These are phyloP conservation scores for Eubasilissa regina DNA, from an alignment of 1,140 invertebrate species.

Conservation along the genomic window DNA sequence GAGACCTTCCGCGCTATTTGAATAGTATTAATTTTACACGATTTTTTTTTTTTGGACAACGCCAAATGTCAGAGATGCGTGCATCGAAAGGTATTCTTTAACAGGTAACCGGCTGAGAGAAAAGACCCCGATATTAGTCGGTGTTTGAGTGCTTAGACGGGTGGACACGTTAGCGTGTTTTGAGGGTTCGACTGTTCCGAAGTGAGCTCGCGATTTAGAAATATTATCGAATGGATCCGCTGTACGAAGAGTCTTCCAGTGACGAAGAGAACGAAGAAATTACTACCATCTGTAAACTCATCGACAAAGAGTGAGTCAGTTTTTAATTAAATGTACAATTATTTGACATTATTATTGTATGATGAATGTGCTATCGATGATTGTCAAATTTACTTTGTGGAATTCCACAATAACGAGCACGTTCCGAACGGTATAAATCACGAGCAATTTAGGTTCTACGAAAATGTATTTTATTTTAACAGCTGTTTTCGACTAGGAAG, in stretches of 20 bases:
- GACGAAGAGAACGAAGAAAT: conserved; percentile 42
- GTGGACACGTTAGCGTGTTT: neutral
- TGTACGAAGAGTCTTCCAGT: conserved; percentile 27
- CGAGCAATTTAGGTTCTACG: no score
- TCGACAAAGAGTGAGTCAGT: conserved; percentile 30
- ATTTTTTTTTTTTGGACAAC: neutral
- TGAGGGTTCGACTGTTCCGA: neutral
- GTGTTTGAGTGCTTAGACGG: neutral
- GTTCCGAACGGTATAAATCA: no score
- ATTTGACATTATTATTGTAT: no score
- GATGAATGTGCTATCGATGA: no score
- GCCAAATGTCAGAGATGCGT: conserved; percentile 1
- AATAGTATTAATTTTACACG: neutral
- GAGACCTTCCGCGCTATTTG: neutral
- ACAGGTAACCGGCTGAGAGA: neutral
- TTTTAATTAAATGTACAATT: no score
- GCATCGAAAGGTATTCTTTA: neutral
- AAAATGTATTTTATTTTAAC: no score
- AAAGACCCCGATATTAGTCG: neutral
- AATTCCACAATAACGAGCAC: no score
- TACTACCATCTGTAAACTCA: conserved; percentile 33
- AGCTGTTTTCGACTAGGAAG: no score
- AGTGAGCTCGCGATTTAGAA: neutral
- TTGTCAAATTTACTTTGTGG: no score
- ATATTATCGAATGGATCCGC: neutral